These are phyloP conservation scores for Ophiothrix spiculata DNA, from an alignment of 35 echinoderm and acorn worm species.

Conservation along the genomic window DNA sequence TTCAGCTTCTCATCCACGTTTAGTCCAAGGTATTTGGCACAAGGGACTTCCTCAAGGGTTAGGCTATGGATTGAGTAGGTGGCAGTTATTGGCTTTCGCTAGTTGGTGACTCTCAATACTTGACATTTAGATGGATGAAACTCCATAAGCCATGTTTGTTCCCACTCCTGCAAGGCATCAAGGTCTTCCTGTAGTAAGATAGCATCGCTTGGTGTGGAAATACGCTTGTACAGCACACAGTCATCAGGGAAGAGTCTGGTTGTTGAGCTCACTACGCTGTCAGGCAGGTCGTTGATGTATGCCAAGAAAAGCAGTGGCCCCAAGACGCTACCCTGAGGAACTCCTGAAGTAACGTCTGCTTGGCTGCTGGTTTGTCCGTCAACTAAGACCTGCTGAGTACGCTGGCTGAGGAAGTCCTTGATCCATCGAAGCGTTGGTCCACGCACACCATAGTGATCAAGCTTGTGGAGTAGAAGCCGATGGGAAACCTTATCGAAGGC, in stretches of 20 bases:
- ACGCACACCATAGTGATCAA: constrained; percentile 19
- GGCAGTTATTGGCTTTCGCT: background rate
- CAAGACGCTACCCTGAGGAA: background rate
- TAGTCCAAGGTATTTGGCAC: background rate
- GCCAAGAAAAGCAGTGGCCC: constrained; percentile 15
- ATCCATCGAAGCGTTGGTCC: background rate
- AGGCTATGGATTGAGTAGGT: background rate
- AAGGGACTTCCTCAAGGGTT: background rate
- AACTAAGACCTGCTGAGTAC: constrained; percentile 1
- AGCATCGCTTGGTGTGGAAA: constrained; percentile 14
- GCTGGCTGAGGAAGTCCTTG: constrained; percentile 3
- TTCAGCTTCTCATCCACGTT: no score
- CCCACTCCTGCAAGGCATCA: constrained; percentile 33
- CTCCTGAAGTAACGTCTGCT: constrained; percentile 23
- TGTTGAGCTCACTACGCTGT: background rate
- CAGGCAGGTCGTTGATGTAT: constrained; percentile 20
- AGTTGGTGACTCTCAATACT: background rate
- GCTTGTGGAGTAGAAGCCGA: constrained; percentile 1
- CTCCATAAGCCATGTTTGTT: constrained; percentile 8
- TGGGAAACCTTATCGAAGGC: constrained; percentile 40
- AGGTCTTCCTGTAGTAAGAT: constrained; percentile 35
- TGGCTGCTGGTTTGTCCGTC: background rate
- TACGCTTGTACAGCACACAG: constrained; percentile 16
- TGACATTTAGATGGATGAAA: constrained; percentile 32
- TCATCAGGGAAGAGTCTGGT: constrained; percentile 30